Conservation (phyloP, 2,113 vertebrate genomes). For the Leptodactylus fuscus region DNA sequence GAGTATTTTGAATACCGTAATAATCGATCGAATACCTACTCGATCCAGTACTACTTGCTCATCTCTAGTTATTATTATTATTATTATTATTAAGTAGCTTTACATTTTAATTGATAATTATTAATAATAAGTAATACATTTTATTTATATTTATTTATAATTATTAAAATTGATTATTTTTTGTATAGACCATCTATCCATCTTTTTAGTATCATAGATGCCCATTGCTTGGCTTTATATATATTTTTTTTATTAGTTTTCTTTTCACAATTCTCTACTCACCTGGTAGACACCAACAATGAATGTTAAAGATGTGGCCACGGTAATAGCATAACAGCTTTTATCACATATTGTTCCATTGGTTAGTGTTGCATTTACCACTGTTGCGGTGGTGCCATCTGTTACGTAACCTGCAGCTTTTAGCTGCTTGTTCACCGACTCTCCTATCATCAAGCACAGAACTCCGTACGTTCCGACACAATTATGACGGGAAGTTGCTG, state of each 20-base stretch:
- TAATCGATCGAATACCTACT: too few relatives aligned
- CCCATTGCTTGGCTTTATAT: too few relatives aligned
- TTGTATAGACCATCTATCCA: not conserved
- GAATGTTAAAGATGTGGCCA: conserved; percentile 70
- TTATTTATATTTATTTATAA: too few relatives aligned
- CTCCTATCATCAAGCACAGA: conserved; percentile 70
- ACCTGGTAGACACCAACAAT: conserved; percentile 72
- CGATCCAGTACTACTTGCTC: too few relatives aligned
- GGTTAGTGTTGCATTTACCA: conserved; percentile 51
- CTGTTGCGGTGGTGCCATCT: fast-evolving
- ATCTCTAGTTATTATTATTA: too few relatives aligned
- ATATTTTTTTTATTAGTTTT: too few relatives aligned
- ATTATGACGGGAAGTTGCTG: conserved; percentile 68
- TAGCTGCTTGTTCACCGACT: conserved; percentile 69
- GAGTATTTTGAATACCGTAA: too few relatives aligned
- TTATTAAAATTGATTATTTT: too few relatives aligned
- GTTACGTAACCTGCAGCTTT: conserved; percentile 64
- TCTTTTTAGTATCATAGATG: too few relatives aligned
- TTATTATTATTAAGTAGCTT: too few relatives aligned
- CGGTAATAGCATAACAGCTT: conserved; percentile 70
- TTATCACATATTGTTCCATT: conserved; percentile 63
- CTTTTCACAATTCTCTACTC: conserved; percentile 10
- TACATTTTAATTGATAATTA: too few relatives aligned
- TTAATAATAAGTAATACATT: not conserved
- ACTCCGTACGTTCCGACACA: conserved; percentile 67